Conservation (phyloP, 2,888 invertebrate genomes). For the Pyrocoelia pectoralis region DNA sequence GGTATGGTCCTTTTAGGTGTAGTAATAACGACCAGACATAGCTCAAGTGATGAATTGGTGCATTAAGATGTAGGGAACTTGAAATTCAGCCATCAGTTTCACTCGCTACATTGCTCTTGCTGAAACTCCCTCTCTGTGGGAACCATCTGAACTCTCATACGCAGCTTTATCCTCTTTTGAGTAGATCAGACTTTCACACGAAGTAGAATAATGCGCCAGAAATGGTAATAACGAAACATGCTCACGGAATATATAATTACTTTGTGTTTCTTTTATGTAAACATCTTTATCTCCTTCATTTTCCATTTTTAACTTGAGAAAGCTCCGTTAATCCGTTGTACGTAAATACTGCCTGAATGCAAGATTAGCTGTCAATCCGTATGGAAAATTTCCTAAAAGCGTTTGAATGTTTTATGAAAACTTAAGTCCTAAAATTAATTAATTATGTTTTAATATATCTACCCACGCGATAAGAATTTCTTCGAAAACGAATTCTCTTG, state of each 20-base stretch:
- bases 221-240: not conserved
- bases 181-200: slow-evolving; percentile 32
- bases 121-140: slow-evolving; percentile 35
- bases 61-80: slow-evolving; percentile 57
- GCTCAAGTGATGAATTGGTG: slow-evolving; percentile 56
- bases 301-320: not conserved
- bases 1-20: slow-evolving; percentile 36
- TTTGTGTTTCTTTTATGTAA: not conserved
- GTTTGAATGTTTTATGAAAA: too few relatives aligned
- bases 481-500: too few relatives aligned
- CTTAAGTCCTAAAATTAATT: too few relatives aligned
- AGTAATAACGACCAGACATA: slow-evolving; percentile 50
- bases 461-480: too few relatives aligned
- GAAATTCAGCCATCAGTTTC: slow-evolving; percentile 58
- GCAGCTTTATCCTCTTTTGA: slow-evolving; percentile 35
- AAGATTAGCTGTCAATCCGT: too few relatives aligned
- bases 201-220: slow-evolving; percentile 25
- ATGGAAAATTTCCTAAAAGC: too few relatives aligned
- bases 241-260: not conserved
- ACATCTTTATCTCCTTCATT: not conserved
- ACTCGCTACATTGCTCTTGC: slow-evolving; percentile 53
- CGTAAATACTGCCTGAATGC: too few relatives aligned
- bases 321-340: too few relatives aligned
- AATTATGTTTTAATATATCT: too few relatives aligned
- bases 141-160: slow-evolving; percentile 41